These are phyloP conservation scores for Conistra vaccinii DNA, from an alignment of 2,888 invertebrate species.

Conservation along the genomic window DNA sequence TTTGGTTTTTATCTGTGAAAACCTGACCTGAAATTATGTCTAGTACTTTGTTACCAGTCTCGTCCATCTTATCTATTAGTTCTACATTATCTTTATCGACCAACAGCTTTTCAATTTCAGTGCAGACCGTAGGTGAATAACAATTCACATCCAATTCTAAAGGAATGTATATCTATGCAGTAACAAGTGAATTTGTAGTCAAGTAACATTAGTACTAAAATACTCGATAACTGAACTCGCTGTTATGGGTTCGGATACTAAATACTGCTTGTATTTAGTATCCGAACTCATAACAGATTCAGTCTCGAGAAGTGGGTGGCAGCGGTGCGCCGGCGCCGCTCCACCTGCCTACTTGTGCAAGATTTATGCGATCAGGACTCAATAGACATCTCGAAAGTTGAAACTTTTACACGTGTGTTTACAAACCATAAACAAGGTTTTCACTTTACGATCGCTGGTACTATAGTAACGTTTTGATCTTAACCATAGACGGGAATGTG, in stretches of 20 bases:
- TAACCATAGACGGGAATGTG: conserved; percentile 58
- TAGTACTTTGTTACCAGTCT: not conserved
- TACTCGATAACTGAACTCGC: too few relatives aligned
- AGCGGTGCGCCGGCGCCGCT: conserved; percentile 82
- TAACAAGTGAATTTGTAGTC: conserved; percentile 36
- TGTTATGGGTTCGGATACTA: too few relatives aligned
- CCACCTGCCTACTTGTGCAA: conserved; percentile 81
- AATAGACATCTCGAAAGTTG: conserved; percentile 71
- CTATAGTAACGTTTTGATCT: conserved; percentile 56
- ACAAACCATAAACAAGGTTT: conserved; percentile 68
- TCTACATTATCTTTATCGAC: not conserved
- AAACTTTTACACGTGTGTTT: conserved; percentile 68
- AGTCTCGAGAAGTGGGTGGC: conserved; percentile 75
- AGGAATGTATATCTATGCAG: conserved; percentile 15
- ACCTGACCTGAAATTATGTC: conserved; percentile 17
- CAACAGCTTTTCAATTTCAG: not conserved
- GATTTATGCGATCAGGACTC: conserved; percentile 80
- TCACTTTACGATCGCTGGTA: conserved; percentile 60
- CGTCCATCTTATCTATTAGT: not conserved
- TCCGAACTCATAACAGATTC: conserved; percentile 69
- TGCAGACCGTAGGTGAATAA: not conserved
- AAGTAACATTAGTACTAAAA: conserved; percentile 56
- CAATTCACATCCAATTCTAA: conserved; percentile 9
- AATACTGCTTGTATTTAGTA: conserved; percentile 67
- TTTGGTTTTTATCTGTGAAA: conserved; percentile 1